A percentile compares a stretch with the other conserved stretches of the same genome.
phyloP scores from a whole-genome alignment of 2,113 vertebrate genomes.

The Salminus brasiliensis region DNA sequence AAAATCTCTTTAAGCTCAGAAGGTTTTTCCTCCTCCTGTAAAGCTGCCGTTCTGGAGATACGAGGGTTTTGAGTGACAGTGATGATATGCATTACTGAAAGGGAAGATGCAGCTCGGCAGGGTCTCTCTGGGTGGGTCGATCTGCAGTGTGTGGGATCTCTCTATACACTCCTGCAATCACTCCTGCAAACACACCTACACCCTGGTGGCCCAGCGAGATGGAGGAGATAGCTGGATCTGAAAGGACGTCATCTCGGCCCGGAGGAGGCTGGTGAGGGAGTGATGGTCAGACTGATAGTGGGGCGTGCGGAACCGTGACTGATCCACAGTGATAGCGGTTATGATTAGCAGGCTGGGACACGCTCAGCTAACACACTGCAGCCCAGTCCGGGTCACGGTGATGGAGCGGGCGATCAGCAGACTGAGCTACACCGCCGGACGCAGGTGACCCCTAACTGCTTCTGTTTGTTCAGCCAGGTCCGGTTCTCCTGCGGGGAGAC shows the following conservation, averaged over 20 bases:
- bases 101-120: too few relatives aligned
- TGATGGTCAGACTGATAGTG: neutral
- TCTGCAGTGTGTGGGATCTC: too few relatives aligned
- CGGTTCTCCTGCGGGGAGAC: conserved; percentile 27
- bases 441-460: conserved; percentile 13
- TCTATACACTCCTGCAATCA: too few relatives aligned
- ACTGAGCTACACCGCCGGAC: conserved; percentile 22
- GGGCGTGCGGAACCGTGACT: neutral
- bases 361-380: neutral
- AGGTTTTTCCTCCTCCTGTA: too few relatives aligned
- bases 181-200: neutral
- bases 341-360: neutral
- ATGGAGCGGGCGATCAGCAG: neutral
- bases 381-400: neutral
- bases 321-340: neutral
- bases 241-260: conserved; percentile 4
- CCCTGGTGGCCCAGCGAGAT: too few relatives aligned
- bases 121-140: too few relatives aligned
- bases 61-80: too few relatives aligned
- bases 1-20: too few relatives aligned
- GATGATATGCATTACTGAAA: too few relatives aligned
- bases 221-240: neutral
- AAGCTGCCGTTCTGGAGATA: too few relatives aligned
- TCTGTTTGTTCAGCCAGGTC: conserved; percentile 17
- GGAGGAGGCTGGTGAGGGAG: neutral